Evolutionary conservation across 1,140 invertebrate genomes (phyloP), one percentile per base, ranked within the genome.

Genomic region (Dryas iulia): DNA sequence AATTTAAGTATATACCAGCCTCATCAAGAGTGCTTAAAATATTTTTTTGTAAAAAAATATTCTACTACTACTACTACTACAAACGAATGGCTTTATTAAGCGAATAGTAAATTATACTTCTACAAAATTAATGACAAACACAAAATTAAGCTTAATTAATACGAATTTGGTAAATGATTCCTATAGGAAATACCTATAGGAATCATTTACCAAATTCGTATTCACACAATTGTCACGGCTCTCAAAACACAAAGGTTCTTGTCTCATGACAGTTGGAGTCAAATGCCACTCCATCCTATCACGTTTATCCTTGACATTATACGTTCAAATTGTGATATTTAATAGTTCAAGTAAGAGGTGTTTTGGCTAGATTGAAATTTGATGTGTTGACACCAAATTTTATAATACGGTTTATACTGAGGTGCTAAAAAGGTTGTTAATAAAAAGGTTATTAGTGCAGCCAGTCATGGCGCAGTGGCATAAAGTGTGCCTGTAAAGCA

Each of bases 211-310:
- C 39, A 47, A 21, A 47, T 47, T 47, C 8, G 3, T 8, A 18
- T 47, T 21, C 7, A 47, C 39, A 21, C 18, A 47, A 11, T 47
- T 18, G 39, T 39, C 33, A 39, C 33, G n/a, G n/a, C 8, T 21
- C 39, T 47, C n/a, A 7, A 21, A 47, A 3, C 39, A 47, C 18
- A 47, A 47, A 47, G 39, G 18, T 39, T 39, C 4, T 39, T 18
- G 35, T 47, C 39, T 47, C 39, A 8, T 11, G 39, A 21, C 2
- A 21, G 39, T 47, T 10, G 14, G 10, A 47, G 14, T 47, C 39
- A 47, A 47, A 47, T 47, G 39, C 18, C 39, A 47, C 39, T 47
- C 14, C 39, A 47, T 47, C 39, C 39, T 47, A 47, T 47, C 39
- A 47, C 39, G 39, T 21, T 47, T 47, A 47, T 47, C 39, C 39